Conservation (phyloP, 2,888 invertebrate species). For the Sphaerophoria taeniata region DNA sequence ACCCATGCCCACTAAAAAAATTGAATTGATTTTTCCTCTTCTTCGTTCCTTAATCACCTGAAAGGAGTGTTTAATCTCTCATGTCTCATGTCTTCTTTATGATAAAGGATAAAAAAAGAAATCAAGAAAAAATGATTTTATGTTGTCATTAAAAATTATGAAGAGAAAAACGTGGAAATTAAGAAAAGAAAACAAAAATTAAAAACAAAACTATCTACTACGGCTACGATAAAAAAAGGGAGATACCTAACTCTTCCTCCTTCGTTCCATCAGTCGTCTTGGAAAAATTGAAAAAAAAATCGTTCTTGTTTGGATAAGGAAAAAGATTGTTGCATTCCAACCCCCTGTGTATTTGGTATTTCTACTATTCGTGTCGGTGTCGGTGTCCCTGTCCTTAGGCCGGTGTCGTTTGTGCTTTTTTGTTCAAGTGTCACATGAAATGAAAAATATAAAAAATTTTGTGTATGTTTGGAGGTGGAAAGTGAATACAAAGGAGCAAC, state of each 20-base stretch:
- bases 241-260: conserved; percentile 14
- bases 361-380: neutral
- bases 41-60: neutral
- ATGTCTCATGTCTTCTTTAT: conserved; percentile 1
- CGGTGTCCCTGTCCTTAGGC: neutral
- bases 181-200: neutral
- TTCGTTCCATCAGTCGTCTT: conserved; percentile 18
- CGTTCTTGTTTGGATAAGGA: neutral
- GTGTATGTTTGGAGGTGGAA: neutral
- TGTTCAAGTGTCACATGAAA: neutral
- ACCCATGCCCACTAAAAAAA: neutral
- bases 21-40: conserved; percentile 42
- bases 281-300: too few species aligned
- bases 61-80: conserved; percentile 36
- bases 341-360: neutral
- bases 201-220: conserved; percentile 2
- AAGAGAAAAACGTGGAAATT: neutral
- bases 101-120: neutral
- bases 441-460: neutral
- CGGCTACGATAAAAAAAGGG: too few species aligned
- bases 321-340: conserved; percentile 23
- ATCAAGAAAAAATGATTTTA: neutral
- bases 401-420: conserved; percentile 14
- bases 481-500: conserved; percentile 8
- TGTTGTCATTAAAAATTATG: neutral